Conservation (phyloP, 2,113 vertebrate species). For the Phaethon lepturus region DNA sequence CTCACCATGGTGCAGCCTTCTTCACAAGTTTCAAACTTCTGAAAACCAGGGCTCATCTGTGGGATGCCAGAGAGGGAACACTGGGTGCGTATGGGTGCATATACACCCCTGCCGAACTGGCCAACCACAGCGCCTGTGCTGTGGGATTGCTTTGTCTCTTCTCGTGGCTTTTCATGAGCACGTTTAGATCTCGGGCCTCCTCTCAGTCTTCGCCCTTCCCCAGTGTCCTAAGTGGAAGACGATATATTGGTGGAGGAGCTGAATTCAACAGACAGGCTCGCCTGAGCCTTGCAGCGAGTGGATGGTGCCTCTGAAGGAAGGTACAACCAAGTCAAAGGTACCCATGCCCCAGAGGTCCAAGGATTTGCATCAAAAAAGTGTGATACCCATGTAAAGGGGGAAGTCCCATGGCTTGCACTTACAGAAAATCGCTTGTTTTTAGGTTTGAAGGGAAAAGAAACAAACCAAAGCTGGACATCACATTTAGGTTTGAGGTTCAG, state of each 20-base stretch:
- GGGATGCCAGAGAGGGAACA: neutral
- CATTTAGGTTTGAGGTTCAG: constrained; percentile 19
- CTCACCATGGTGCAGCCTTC: neutral
- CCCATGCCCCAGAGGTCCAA: neutral
- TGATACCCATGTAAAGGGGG: neutral
- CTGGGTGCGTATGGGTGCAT: fast-evolving
- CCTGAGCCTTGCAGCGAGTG: neutral
- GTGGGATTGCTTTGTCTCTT: neutral
- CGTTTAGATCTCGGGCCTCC: fast-evolving
- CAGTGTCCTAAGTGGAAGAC: neutral
- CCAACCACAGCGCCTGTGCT: neutral
- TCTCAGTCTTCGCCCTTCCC: neutral
- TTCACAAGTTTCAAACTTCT: neutral
- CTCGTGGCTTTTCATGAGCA: neutral
- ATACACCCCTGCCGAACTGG: neutral
- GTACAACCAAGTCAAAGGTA: neutral
- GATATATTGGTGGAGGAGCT: neutral
- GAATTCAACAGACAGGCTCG: neutral
- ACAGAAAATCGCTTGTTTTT: constrained; percentile 19
- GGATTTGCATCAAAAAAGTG: neutral
- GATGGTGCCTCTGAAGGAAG: neutral
- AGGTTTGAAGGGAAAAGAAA: constrained; percentile 5
- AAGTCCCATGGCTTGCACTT: neutral
- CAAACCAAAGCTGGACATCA: neutral
- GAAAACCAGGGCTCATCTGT: neutral